Base-by-base conservation (phyloP, 2,797 vertebrate species). In the Pseudomugil gertrudae region DNA sequence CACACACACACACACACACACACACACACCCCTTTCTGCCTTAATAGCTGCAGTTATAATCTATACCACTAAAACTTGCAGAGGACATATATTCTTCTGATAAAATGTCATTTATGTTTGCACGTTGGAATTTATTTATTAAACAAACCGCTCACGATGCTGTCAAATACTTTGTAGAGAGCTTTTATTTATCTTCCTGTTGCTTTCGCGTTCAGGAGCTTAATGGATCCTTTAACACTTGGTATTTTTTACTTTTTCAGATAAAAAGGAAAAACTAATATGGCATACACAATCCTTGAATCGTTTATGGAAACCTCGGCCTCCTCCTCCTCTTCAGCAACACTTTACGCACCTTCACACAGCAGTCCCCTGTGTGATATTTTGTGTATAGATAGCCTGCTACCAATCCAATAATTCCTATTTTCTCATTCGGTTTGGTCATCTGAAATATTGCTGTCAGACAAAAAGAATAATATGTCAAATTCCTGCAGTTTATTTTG, bases 401-500 rank as follows among this genome's bases (percentile, higher is more conserved):
- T 48, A 10, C 66, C 66, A 69, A 72, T 79, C 72, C 58, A 58
- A 61, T 77, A 45, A 79, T 7, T 67, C 36, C 19, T 48, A 21
- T 35, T 45, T 13, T 24, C 29, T 65, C n/a, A n/a, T n/a, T n/a
- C n/a, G n/a, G n/a, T n/a, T n/a, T n/a, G n/a, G n/a, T n/a, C 33
- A 59, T 54, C 65, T 33, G 14, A 71, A 83, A 48, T 23, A 55
- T 50, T 60, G 35, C 64, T 72, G 30, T 68, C 57, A 57, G 58
- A 68, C 65, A 2, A 80, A 76, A 66, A 71, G 65, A 66, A 35
- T 59, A 67, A 76, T 59, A 72, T 79, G 65, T 63, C 52, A 73
- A 79, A 86, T 85, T 72, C 54, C 51, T 57, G 72, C 63, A 81
- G 80, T 70, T 84, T 77, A 81, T 85, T 84, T 83, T 80, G 77